Evolutionary conservation across 2,888 invertebrate species (phyloP).

Genomic region (Hyposoter dolosus): DNA sequence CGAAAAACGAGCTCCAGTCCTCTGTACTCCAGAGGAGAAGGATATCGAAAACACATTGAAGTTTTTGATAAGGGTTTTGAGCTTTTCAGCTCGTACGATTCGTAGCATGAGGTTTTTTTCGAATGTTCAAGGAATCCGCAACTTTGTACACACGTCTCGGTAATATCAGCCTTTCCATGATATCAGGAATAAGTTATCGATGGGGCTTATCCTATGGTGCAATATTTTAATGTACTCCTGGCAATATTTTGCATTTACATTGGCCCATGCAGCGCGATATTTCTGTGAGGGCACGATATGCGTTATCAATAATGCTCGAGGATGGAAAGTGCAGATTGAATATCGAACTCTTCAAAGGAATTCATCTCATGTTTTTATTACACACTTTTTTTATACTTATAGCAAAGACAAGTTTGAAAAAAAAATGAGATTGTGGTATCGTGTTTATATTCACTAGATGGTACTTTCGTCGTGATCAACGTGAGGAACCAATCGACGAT

Average conservation of each 20-base stretch:
- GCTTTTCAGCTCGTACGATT: neutral
- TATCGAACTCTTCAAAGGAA: constrained; percentile 46
- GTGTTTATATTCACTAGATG: constrained; percentile 81
- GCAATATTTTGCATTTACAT: constrained; percentile 57
- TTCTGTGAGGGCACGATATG: constrained; percentile 26
- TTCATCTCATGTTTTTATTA: constrained; percentile 25
- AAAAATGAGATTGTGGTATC: constrained; percentile 8
- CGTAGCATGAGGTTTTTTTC: neutral
- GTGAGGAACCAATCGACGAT: constrained; percentile 85
- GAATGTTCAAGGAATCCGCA: neutral
- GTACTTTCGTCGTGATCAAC: constrained; percentile 85
- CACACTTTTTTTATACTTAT: neutral
- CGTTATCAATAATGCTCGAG: constrained; percentile 42
- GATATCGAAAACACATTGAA: neutral
- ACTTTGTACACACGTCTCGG: neutral
- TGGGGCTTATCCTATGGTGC: neutral
- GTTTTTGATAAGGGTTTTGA: neutral
- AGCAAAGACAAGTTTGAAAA: neutral
- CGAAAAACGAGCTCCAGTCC: no score
- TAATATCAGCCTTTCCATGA: neutral
- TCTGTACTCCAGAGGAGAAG: neutral
- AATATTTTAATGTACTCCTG: constrained; percentile 48
- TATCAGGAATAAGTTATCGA: neutral
- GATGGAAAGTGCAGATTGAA: constrained; percentile 52
- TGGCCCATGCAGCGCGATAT: constrained; percentile 20